Percentiles rank a stretch among this genome's conserved stretches.
These are phyloP conservation scores for Varanus komodoensis DNA, from an alignment of 2,113 vertebrate genomes.

Conservation along the genomic window DNA sequence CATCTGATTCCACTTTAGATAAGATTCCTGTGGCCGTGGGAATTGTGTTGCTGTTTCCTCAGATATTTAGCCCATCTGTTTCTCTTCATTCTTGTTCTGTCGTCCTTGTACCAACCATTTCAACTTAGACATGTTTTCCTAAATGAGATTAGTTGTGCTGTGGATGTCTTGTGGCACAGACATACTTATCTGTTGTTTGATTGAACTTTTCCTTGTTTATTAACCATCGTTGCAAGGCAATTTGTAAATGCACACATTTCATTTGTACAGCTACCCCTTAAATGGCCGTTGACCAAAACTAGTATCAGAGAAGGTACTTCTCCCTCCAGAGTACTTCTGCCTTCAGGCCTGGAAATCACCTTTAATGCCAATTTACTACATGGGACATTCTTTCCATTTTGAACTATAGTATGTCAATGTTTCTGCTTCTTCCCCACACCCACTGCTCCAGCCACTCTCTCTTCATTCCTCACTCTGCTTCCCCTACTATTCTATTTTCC, in stretches of 20 bases:
- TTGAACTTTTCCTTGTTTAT: not conserved
- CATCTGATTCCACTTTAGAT: slow-evolving; percentile 42
- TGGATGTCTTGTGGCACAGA: not conserved
- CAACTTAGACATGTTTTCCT: slow-evolving; percentile 49
- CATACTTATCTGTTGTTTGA: not conserved
- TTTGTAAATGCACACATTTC: not conserved
- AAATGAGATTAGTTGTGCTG: slow-evolving; percentile 14
- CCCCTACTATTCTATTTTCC: not conserved
- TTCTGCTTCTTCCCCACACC: not conserved
- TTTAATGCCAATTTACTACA: not conserved
- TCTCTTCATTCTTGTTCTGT: slow-evolving; percentile 52
- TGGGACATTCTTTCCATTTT: not conserved
- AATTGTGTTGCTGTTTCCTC: slow-evolving; percentile 34
- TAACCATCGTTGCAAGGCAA: not conserved
- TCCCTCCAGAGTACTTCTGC: not conserved
- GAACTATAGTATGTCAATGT: not conserved
- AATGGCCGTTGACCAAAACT: no score
- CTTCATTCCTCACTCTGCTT: not conserved
- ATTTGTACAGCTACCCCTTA: no score
- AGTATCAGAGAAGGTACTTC: no score
- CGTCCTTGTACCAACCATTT: slow-evolving; percentile 50
- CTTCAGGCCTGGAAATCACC: not conserved
- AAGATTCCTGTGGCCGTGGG: slow-evolving; percentile 9
- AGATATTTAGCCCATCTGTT: slow-evolving; percentile 56
- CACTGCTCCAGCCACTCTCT: not conserved